Percentiles rank a stretch among this genome's conserved stretches.
Conservation (phyloP, 2,888 invertebrate genomes). For the Craniophora ligustri region DNA sequence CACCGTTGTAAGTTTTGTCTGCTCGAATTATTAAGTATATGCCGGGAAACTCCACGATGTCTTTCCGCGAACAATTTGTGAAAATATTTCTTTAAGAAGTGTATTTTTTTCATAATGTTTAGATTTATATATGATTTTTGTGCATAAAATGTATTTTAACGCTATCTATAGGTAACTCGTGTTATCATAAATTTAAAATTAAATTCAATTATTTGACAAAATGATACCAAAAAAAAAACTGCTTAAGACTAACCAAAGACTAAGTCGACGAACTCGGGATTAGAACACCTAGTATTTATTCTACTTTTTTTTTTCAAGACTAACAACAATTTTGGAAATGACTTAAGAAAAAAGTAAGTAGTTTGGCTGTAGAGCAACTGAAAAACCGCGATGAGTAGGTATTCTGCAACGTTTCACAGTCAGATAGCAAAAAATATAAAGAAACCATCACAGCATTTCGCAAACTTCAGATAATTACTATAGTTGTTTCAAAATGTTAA, state of each 20-base stretch:
- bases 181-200: too few relatives aligned
- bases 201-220: too few relatives aligned
- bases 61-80: not conserved
- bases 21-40: constrained; percentile 15
- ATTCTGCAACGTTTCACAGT: not conserved
- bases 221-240: too few relatives aligned
- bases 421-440: constrained; percentile 12
- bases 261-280: too few relatives aligned
- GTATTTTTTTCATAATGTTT: too few relatives aligned
- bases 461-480: constrained; percentile 5
- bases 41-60: not conserved
- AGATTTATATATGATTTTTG: too few relatives aligned
- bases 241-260: too few relatives aligned
- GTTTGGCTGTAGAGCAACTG: not conserved
- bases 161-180: too few relatives aligned
- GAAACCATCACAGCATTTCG: constrained; percentile 8
- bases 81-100: constrained; percentile 1
- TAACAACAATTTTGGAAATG: constrained; percentile 24
- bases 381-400: constrained; percentile 12
- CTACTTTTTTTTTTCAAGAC: constrained; percentile 28
- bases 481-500: not conserved
- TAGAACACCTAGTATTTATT: too few relatives aligned
- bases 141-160: too few relatives aligned
- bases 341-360: constrained; percentile 6
- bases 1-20: constrained; percentile 8